These are phyloP conservation scores for Drosophila nannoptera DNA, from an alignment of 1,140 invertebrate species.

Conservation along the genomic window DNA sequence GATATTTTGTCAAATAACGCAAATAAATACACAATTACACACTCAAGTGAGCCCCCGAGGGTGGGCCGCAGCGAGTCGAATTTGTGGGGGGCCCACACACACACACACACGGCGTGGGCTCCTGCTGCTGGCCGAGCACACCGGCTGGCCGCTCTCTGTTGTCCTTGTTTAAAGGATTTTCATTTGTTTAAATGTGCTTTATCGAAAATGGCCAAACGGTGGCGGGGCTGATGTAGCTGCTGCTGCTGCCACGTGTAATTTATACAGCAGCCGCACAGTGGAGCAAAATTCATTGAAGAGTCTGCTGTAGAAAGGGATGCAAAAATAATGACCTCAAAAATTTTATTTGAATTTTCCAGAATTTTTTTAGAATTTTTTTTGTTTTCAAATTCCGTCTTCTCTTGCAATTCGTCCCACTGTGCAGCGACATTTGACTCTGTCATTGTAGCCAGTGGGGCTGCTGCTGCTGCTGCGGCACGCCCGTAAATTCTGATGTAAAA, in stretches of 20 bases:
- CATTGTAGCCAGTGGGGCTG: conserved; percentile 38
- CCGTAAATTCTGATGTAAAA: conserved; percentile 75
- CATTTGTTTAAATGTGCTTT: conserved; percentile 77
- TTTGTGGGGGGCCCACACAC: conserved; percentile 59
- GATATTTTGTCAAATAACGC: conserved; percentile 78
- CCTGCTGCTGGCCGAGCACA: not conserved
- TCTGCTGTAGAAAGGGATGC: no score
- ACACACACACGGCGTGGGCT: not conserved
- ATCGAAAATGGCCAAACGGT: conserved; percentile 73
- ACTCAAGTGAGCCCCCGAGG: conserved; percentile 67
- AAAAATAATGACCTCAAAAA: no score
- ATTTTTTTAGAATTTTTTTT: no score
- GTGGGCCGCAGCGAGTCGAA: conserved; percentile 18
- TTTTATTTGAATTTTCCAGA: no score
- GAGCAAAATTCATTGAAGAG: not conserved
- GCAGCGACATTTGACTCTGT: conserved; percentile 58
- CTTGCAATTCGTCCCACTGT: conserved; percentile 39
- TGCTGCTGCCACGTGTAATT: conserved; percentile 40
- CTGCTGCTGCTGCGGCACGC: conserved; percentile 49
- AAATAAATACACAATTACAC: conserved; percentile 78
- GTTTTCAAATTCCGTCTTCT: not conserved
- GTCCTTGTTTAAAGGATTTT: conserved; percentile 76
- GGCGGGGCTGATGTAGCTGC: conserved; percentile 24
- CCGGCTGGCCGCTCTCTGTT: conserved; percentile 34
- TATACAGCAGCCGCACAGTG: conserved; percentile 40